Evolutionary conservation across 1,140 invertebrate genomes (phyloP), one percentile per base, ranked within the genome.

Genomic region (Drosophila tani): DNA sequence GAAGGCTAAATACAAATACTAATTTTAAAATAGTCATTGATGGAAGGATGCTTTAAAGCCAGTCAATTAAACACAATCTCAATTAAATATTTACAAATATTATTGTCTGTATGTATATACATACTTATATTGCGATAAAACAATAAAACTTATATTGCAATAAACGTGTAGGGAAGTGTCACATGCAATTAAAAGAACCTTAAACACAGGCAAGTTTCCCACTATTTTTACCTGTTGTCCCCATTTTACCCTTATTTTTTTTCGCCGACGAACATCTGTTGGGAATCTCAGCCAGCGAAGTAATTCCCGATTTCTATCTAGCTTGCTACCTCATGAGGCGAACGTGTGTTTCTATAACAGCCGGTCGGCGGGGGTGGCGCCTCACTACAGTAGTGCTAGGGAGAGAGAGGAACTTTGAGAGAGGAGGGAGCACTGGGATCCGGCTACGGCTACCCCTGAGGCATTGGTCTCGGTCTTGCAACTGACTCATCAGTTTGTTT

Each of bases 401-500:
- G 45, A 56, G 17, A 50, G 19, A 46, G 53, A 70, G 65, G 35
- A 56, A 56, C 53, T 55, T 21, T 40, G 53, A 32, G 38, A 21
- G 46, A 71, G 51, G 69, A 55, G 29, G 47, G 41, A 41, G 35
- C 21, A 43, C n/a, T 29, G 17, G 15, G 21, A 21, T 46, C 53
- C 32, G 51, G 17, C 29, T 43, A 32, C 53, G 35, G 60, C 60
- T 38, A 58, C 74, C 58, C 53, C 64, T 45, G 38, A 24, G 19
- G 32, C 0, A 40, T 55, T 1, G 43, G 71, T 21, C 55, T 53
- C 9, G 53, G 35, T 32, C 46, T 58, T 46, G 47, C 14, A 29
- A 38, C 41, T 60, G 64, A 77, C 56, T 88, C 81, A 83, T 88
- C 66, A 88, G 81, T 88, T 84, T 84, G 69, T 73, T 84, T 81